Conservation (phyloP, 2,113 vertebrate genomes). For the Atractosteus spatula region DNA sequence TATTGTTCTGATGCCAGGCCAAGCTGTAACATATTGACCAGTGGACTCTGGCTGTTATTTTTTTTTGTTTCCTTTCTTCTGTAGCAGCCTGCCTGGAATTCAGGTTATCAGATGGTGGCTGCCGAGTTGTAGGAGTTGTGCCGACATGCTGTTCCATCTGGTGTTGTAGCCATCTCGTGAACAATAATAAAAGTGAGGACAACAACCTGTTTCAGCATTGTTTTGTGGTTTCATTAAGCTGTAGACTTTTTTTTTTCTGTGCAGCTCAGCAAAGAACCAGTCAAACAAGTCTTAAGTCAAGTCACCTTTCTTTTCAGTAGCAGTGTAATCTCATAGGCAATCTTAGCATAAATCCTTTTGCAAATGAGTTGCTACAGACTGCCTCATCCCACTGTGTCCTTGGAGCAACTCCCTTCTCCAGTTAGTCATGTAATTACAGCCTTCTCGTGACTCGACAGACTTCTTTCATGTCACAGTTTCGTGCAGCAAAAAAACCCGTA, state of each 20-base stretch:
- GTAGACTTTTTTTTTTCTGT: neutral
- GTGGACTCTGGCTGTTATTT: slow-evolving; percentile 50
- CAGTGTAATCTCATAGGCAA: neutral
- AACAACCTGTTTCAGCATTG: slow-evolving; percentile 18
- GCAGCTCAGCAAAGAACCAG: neutral
- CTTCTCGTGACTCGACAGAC: too few species aligned
- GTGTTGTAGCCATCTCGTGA: slow-evolving; percentile 80
- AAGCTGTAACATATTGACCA: slow-evolving; percentile 40
- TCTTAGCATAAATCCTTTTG: neutral
- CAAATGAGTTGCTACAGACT: neutral
- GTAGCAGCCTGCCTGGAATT: slow-evolving; percentile 37
- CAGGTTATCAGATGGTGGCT: slow-evolving; percentile 45
- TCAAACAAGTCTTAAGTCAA: neutral
- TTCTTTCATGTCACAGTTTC: too few species aligned
- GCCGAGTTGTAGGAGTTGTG: slow-evolving; percentile 19
- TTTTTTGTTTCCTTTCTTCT: slow-evolving; percentile 38
- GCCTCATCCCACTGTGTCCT: too few species aligned
- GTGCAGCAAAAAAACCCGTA: too few species aligned
- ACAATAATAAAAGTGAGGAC: slow-evolving; percentile 69
- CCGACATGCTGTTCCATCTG: slow-evolving; percentile 53
- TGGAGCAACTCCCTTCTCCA: too few species aligned
- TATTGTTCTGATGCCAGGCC: slow-evolving; percentile 58
- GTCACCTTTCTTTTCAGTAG: neutral
- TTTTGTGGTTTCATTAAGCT: slow-evolving; percentile 20
- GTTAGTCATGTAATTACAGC: too few species aligned